phyloP scores from a whole-genome alignment of 1,140 invertebrate species.

The Armadillidium nasatum region DNA sequence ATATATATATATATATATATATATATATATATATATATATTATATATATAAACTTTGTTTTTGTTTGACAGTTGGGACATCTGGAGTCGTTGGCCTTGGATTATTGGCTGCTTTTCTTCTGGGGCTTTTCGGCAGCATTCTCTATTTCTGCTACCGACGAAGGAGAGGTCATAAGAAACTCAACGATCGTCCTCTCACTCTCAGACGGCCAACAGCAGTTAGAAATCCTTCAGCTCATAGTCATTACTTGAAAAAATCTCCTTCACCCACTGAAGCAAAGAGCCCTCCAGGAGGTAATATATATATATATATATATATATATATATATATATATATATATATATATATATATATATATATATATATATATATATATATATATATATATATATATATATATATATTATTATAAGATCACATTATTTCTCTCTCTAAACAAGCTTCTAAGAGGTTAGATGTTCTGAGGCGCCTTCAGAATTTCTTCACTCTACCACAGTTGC shows the following conservation, averaged over 20 bases:
- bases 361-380: too few relatives aligned
- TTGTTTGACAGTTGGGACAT: slow-evolving; percentile 24
- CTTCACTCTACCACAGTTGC: too few relatives aligned
- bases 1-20: neutral
- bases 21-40: slow-evolving; percentile 20
- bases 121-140: slow-evolving; percentile 21
- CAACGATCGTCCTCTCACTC: slow-evolving; percentile 44
- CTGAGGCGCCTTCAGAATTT: too few relatives aligned
- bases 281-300: slow-evolving; percentile 46
- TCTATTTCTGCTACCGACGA: slow-evolving; percentile 28
- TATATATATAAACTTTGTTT: neutral
- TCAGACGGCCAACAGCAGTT: slow-evolving; percentile 62
- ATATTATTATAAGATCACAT: too few relatives aligned
- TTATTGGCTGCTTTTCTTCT: slow-evolving; percentile 17
- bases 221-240: slow-evolving; percentile 60
- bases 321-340: too few relatives aligned
- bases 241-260: slow-evolving; percentile 81
- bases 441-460: too few relatives aligned
- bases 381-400: too few relatives aligned
- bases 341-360: too few relatives aligned
- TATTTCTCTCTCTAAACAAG: too few relatives aligned
- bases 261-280: slow-evolving; percentile 68
- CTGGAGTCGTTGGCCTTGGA: slow-evolving; percentile 30
- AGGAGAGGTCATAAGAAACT: slow-evolving; percentile 31
- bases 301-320: slow-evolving; percentile 6